Percentiles rank a stretch among this genome's conserved stretches.
These are phyloP conservation scores for Anser brachyrhynchus DNA, from an alignment of 2,113 vertebrate genomes.

Conservation along the genomic window DNA sequence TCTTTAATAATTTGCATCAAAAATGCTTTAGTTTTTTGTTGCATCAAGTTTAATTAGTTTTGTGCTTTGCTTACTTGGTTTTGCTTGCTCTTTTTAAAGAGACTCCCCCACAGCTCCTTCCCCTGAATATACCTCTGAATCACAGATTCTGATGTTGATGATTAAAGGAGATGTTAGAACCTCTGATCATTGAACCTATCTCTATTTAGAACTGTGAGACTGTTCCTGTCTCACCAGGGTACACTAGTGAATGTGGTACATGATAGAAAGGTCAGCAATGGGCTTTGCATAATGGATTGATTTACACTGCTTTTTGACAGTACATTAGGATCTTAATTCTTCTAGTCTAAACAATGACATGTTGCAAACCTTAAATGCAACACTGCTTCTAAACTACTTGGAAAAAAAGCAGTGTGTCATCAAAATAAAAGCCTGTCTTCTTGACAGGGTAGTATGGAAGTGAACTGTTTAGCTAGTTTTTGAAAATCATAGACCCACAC, in stretches of 20 bases:
- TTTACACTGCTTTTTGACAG: background rate
- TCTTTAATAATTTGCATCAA: constrained; percentile 78
- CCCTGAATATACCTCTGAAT: constrained; percentile 39
- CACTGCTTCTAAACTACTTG: background rate
- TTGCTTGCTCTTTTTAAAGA: constrained; percentile 58
- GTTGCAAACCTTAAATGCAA: background rate
- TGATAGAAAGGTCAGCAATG: background rate
- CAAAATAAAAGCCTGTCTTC: background rate
- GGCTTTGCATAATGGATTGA: background rate
- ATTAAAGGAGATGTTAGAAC: background rate
- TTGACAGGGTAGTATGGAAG: background rate
- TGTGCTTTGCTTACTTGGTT: constrained; percentile 74
- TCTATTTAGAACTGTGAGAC: background rate
- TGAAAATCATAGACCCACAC: accelerated
- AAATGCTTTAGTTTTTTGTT: constrained; percentile 77
- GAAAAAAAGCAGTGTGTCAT: background rate
- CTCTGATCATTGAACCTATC: background rate
- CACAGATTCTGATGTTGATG: background rate
- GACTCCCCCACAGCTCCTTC: constrained; percentile 47
- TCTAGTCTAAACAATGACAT: background rate
- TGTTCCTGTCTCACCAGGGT: background rate
- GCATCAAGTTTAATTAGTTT: constrained; percentile 81
- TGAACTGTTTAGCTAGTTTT: background rate
- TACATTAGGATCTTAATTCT: background rate
- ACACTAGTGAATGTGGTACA: background rate